Evolutionary conservation across 2,888 invertebrate genomes (phyloP).

Genomic region (Cepaea hortensis): DNA sequence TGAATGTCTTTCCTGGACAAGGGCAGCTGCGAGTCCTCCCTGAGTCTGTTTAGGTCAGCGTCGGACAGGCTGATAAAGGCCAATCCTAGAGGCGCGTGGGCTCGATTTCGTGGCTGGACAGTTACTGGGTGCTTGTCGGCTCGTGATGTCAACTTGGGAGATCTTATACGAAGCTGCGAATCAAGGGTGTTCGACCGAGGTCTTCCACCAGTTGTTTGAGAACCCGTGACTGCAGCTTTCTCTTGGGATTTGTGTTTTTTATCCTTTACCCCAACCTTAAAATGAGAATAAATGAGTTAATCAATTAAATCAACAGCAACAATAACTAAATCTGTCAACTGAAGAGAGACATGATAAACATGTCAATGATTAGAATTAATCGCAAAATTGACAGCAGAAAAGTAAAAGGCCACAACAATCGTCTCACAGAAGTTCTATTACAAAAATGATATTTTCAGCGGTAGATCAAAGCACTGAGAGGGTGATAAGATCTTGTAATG

Average conservation of each 20-base stretch:
- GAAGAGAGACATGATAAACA: no score
- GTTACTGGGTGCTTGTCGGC: neutral
- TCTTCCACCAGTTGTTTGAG: neutral
- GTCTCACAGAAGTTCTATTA: no score
- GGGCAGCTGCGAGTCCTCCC: constrained; percentile 80
- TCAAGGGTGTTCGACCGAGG: constrained; percentile 14
- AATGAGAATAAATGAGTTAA: neutral
- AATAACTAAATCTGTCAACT: neutral
- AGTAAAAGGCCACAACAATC: no score
- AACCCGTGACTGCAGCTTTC: neutral
- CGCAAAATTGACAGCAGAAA: no score
- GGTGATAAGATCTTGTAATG: no score
- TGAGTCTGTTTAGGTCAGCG: constrained; percentile 53
- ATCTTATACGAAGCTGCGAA: neutral
- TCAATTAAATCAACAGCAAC: neutral
- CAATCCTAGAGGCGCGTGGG: constrained; percentile 41
- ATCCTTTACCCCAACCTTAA: neutral
- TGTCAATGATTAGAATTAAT: no score
- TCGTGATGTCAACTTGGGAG: neutral
- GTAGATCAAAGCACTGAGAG: no score
- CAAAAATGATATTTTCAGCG: no score
- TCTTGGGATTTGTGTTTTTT: neutral
- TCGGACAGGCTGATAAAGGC: constrained; percentile 53
- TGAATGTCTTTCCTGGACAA: constrained; percentile 96
- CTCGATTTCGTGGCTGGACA: neutral